Evolutionary conservation across 1,140 invertebrate genomes (phyloP).

Genomic region (Lasioglossum albipes): DNA sequence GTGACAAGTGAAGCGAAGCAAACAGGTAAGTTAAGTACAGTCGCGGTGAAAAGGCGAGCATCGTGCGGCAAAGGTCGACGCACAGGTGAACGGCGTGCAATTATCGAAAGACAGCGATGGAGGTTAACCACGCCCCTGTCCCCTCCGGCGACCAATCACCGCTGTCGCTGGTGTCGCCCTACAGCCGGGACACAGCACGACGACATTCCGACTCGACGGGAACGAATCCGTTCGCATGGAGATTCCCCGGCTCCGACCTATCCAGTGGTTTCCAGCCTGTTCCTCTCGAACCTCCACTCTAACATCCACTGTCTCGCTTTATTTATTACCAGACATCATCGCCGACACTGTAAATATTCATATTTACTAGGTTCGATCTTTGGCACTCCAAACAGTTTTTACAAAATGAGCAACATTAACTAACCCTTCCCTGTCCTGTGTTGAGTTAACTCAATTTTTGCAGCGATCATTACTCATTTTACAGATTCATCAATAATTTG

Average conservation of each 20-base stretch:
- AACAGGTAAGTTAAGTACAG: neutral
- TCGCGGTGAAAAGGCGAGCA: too few relatives aligned
- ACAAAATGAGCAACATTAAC: too few relatives aligned
- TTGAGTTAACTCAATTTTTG: too few relatives aligned
- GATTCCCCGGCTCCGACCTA: slow-evolving; percentile 8
- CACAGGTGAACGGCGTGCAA: slow-evolving; percentile 53
- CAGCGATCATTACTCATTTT: too few relatives aligned
- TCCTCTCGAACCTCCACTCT: slow-evolving; percentile 1
- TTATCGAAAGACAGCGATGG: slow-evolving; percentile 75
- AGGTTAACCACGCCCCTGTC: slow-evolving; percentile 77
- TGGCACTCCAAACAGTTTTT: too few relatives aligned
- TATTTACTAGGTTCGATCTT: too few relatives aligned
- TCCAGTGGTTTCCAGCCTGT: neutral
- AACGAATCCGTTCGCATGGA: slow-evolving; percentile 59
- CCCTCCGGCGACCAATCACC: slow-evolving; percentile 70
- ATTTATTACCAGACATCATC: neutral
- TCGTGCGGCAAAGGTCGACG: neutral
- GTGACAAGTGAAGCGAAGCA: slow-evolving; percentile 1
- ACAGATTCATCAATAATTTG: too few relatives aligned
- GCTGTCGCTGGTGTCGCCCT: slow-evolving; percentile 72
- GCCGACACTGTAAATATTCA: too few relatives aligned
- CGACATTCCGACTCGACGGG: slow-evolving; percentile 73
- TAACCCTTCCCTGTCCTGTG: too few relatives aligned
- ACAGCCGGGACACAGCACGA: slow-evolving; percentile 69
- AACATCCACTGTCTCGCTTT: neutral